A percentile compares a stretch with the other conserved stretches of the same genome.
Conservation (phyloP, 2,113 vertebrate genomes). For the Lichenostomus cassidix region DNA sequence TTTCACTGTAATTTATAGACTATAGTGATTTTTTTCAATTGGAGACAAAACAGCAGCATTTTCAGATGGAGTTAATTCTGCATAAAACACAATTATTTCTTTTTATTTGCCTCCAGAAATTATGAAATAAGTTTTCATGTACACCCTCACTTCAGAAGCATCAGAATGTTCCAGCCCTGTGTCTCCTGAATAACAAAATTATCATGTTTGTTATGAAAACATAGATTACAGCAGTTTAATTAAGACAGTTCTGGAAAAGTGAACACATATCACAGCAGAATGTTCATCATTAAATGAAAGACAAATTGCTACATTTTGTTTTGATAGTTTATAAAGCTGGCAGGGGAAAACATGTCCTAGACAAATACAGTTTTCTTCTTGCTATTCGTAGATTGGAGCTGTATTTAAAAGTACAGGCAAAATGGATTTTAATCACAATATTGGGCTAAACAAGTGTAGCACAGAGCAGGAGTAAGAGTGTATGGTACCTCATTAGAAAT, state of each 20-base stretch:
- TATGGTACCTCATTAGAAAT: neutral
- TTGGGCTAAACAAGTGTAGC: neutral
- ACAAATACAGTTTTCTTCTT: neutral
- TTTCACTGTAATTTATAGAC: neutral
- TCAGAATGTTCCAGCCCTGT: neutral
- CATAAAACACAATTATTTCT: neutral
- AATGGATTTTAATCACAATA: neutral
- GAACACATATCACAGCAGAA: conserved; percentile 11
- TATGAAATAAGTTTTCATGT: neutral
- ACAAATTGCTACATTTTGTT: neutral
- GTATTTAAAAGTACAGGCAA: neutral
- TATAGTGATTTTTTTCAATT: neutral
- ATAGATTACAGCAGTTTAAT: conserved; percentile 38
- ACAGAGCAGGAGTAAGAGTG: neutral
- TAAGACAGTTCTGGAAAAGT: conserved; percentile 7
- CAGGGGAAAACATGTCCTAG: neutral
- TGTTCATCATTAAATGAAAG: neutral
- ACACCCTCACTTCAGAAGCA: neutral
- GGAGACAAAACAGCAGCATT: neutral
- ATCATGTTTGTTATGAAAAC: neutral
- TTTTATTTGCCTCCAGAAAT: neutral
- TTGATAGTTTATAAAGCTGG: neutral
- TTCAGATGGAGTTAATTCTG: neutral
- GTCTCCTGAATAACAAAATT: conserved; percentile 14
- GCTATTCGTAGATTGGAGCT: neutral